Percentiles rank a stretch among this genome's conserved stretches.
These are phyloP conservation scores for Mirza zaza DNA, from an alignment of 2,113 vertebrate species.

Conservation along the genomic window DNA sequence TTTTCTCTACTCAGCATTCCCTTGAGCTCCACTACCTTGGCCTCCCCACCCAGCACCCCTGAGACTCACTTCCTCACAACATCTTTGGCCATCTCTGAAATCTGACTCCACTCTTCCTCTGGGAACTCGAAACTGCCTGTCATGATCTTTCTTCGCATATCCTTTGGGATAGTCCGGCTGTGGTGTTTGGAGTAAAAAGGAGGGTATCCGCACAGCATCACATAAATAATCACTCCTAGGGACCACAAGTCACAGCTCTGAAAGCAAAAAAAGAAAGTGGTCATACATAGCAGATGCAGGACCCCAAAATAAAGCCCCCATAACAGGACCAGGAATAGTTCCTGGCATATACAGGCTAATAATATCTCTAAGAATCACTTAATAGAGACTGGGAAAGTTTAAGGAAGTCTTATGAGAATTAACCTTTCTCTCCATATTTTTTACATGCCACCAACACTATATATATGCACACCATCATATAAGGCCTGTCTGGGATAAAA, in stretches of 20 bases:
- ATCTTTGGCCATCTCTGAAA: conserved; percentile 99
- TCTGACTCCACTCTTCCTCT: conserved; percentile 99
- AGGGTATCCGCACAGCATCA: conserved; percentile 99
- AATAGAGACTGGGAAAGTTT: neutral
- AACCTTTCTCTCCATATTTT: neutral
- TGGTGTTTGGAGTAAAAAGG: conserved; percentile 99
- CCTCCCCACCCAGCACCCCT: neutral
- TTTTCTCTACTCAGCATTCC: neutral
- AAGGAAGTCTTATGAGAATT: conserved; percentile 10
- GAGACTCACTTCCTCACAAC: conserved; percentile 95
- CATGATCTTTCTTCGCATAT: conserved; percentile 99
- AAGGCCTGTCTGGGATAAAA: neutral
- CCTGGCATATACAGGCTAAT: neutral
- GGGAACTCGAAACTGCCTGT: conserved; percentile 98
- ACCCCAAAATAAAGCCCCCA: neutral
- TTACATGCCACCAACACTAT: neutral
- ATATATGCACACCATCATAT: neutral
- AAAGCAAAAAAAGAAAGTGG: conserved; percentile 71
- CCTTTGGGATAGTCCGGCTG: conserved; percentile 98
- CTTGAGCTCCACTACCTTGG: neutral
- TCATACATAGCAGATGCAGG: conserved; percentile 43
- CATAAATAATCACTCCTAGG: conserved; percentile 98
- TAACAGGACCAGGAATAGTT: neutral
- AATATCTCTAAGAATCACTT: neutral
- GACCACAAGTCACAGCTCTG: conserved; percentile 99